Evolutionary conservation across 2,113 vertebrate species (phyloP), one percentile per base, ranked within the genome.

Genomic region (Gobio gobio): DNA sequence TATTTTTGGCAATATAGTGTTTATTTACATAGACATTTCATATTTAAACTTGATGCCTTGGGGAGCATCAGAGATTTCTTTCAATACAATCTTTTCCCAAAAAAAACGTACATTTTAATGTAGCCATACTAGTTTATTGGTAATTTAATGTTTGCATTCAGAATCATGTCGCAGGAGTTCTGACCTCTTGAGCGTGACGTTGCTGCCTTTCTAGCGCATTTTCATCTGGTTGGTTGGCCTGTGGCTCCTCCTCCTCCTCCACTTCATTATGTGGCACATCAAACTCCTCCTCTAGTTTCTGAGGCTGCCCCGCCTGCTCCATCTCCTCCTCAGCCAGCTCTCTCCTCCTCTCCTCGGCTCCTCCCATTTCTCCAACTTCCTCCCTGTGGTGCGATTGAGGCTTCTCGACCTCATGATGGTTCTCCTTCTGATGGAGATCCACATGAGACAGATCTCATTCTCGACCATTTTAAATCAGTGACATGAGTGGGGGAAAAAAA

Each of bases 291-390:
- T 94, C 93, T 84, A 93, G 90, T 85, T 96, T 96, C 3, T 96
- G 95, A 0, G 88, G 93, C 9, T 96, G 95, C 22, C 97, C 97
- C 0, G 97, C 97, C 84, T 98, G 96, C 49, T 95, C 96, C 78
- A 97, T 94, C 70, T 81, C 95, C 85, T 98, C 96, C 83, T 96
- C 96, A 0, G 96, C 97, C 92, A 97, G 96, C 92, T 97, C 97
- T 94, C 96, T 96, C 24, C 93, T 96, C 85, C 96, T 95, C 90
- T 98, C 97, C 16, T 97, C 95, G 64, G 94, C 96, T 9, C 94
- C 90, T 10, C 92, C 93, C 26, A 94, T 87, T 58, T 95, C 93
- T 43, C 92, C 90, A 1, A 93, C 93, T 26, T 76, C 93, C 1
- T 83, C 64, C 33, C 7, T 18, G 47, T 82, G 45, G 18, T 54